phyloP scores from a whole-genome alignment of 2,888 invertebrate species.

The Mythimna lalbum region DNA sequence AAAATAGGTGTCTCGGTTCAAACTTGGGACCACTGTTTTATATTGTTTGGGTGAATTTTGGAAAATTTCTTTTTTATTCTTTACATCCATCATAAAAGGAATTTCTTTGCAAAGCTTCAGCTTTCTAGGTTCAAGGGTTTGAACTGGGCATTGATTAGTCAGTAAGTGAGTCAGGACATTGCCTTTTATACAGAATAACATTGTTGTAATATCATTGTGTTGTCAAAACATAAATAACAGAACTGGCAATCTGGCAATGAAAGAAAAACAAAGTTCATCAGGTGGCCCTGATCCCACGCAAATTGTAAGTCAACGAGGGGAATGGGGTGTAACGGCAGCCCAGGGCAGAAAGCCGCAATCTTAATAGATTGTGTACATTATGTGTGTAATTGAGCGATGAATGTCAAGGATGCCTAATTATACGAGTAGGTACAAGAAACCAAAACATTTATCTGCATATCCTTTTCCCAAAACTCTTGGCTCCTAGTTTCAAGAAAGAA shows the following conservation, averaged over 20 bases:
- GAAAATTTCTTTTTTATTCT: too few relatives aligned
- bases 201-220: background rate
- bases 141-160: too few relatives aligned
- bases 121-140: too few relatives aligned
- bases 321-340: conserved; percentile 35
- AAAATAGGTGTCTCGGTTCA: too few relatives aligned
- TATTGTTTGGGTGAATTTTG: too few relatives aligned
- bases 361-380: conserved; percentile 47
- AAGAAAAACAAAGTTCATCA: conserved; percentile 57
- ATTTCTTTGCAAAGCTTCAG: too few relatives aligned
- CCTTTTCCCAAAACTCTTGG: background rate
- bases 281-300: conserved; percentile 45
- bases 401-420: conserved; percentile 33
- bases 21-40: too few relatives aligned
- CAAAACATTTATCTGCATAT: conserved; percentile 14
- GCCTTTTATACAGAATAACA: background rate
- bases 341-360: conserved; percentile 32
- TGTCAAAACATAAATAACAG: conserved; percentile 28
- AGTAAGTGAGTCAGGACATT: too few relatives aligned
- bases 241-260: conserved; percentile 41
- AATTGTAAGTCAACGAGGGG: conserved; percentile 51
- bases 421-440: too few relatives aligned
- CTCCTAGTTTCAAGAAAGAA: background rate
- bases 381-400: conserved; percentile 26
- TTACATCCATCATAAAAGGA: too few relatives aligned